Percentiles rank a stretch among this genome's conserved stretches.
Conservation (phyloP, 2,113 vertebrate species). For the Delphinus delphis region DNA sequence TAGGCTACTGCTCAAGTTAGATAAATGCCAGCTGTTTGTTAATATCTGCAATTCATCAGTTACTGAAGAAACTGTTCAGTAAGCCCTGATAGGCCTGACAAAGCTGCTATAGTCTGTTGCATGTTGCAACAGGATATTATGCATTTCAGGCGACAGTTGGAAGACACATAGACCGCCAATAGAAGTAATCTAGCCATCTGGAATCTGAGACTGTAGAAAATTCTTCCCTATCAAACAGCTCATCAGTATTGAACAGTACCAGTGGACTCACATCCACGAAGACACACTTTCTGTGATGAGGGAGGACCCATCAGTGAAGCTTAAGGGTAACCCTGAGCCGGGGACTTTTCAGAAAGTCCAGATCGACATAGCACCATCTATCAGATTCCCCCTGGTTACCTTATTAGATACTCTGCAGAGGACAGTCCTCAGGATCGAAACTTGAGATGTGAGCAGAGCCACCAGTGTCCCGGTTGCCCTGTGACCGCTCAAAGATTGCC, state of each 20-base stretch:
- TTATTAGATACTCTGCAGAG: conserved; percentile 80
- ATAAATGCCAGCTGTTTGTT: conserved; percentile 87
- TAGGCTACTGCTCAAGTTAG: conserved; percentile 86
- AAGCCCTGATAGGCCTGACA: conserved; percentile 88
- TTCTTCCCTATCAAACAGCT: conserved; percentile 88
- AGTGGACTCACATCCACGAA: conserved; percentile 90
- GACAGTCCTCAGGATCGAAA: conserved; percentile 82
- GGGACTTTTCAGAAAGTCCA: conserved; percentile 84
- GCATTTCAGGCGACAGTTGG: conserved; percentile 85
- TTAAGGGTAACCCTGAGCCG: conserved; percentile 89
- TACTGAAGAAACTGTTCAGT: conserved; percentile 88
- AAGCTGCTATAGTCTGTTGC: conserved; percentile 84
- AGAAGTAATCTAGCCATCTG: conserved; percentile 92
- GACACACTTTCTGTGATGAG: conserved; percentile 88
- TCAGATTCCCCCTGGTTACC: conserved; percentile 80
- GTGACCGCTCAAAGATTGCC: conserved; percentile 84
- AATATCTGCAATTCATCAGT: conserved; percentile 86
- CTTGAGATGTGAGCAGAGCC: conserved; percentile 82
- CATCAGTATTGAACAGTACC: conserved; percentile 87
- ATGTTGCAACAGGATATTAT: conserved; percentile 81
- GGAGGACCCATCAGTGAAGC: conserved; percentile 89
- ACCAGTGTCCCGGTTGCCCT: conserved; percentile 81
- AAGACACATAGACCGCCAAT: conserved; percentile 89
- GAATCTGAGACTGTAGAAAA: conserved; percentile 88
- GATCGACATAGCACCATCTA: conserved; percentile 82